Evolutionary conservation across 1,140 invertebrate species (phyloP).

Genomic region (Aricia agestis): DNA sequence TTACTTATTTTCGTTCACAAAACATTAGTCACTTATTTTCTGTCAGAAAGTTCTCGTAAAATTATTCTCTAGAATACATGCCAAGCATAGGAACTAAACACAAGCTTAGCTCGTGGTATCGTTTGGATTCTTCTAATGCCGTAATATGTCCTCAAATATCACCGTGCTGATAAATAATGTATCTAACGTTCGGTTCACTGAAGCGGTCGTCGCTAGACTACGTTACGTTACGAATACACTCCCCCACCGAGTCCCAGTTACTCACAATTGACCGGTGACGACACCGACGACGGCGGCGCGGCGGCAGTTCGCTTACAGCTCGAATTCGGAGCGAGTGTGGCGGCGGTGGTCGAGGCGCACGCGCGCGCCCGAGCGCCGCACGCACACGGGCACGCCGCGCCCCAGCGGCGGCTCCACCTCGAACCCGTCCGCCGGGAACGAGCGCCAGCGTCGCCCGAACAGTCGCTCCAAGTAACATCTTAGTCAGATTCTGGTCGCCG

Average conservation of each 20-base stretch:
- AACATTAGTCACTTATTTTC: background rate
- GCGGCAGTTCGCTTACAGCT: conserved; percentile 47
- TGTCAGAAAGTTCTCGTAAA: background rate
- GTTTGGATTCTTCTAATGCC: conserved; percentile 46
- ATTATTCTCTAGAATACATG: conserved; percentile 27
- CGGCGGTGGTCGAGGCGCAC: conserved; percentile 64
- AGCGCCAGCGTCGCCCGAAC: conserved; percentile 77
- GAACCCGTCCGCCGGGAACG: conserved; percentile 65
- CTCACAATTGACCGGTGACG: conserved; percentile 48
- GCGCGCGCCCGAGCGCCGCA: conserved; percentile 49
- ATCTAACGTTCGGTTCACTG: conserved; percentile 29
- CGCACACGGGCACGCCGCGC: conserved; percentile 58
- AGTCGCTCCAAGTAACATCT: conserved; percentile 79
- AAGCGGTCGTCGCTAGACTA: conserved; percentile 32
- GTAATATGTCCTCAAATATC: conserved; percentile 39
- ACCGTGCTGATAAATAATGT: conserved; percentile 35
- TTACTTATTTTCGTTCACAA: background rate
- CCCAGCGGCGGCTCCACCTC: conserved; percentile 72
- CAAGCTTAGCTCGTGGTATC: conserved; percentile 65
- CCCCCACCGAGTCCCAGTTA: conserved; percentile 39
- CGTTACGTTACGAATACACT: conserved; percentile 43
- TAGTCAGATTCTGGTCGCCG: conserved; percentile 79
- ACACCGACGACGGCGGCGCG: conserved; percentile 26
- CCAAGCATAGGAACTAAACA: conserved; percentile 73
- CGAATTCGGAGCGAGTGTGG: conserved; percentile 69